Base-by-base conservation (phyloP, 2,888 invertebrate species). In the Chrysomela aeneicollis region DNA sequence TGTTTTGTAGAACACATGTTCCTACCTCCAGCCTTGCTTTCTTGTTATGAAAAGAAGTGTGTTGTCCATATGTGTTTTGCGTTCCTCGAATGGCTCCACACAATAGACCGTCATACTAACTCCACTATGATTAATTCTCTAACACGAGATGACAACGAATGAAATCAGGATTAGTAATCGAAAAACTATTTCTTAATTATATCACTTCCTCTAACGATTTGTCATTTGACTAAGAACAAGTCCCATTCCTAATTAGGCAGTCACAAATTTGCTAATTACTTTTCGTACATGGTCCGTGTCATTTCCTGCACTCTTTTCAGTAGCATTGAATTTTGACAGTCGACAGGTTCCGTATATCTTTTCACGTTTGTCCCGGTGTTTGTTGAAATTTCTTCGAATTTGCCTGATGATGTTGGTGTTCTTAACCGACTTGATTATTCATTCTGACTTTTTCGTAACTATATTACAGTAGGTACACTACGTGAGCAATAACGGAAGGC, bases 11-110 rank as follows among this genome's bases (percentile, higher is more conserved):
- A 42, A n/a, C 42, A 42, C 15, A 42, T 42, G 42, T 15, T 42
- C 12, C 2, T 10, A 35, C 35, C 42, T 15, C n/a, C 42, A 42
- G 42, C n/a, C 42, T 42, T 15, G 42, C 42, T 42, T 42, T 42
- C 42, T 3, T 42, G 15, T 42, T 15, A 15, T 42, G 12, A 10
- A 35, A 8, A 42, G 8, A 22, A 30, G 15, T 58, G 32, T 61
- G 61, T 55, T 47, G 47, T 52, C 64, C 64, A 64, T 60, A 61
- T 65, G 65, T 58, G 9, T 32, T 54, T 22, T 17, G 9, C 32
- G 59, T 53, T 59, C 46, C 46, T 54, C 59, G 63, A 63, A 42
- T 4, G 42, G 3, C 2, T 15, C n/a, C 2, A 15, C 42, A 42
- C 42, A 42, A 42, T 42, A 42, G 42, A n/a, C 2, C 42, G 42